phyloP scores from a whole-genome alignment of 30 jellyfish, hydroid and myxozoan species.

The Turritopsis rubra region DNA sequence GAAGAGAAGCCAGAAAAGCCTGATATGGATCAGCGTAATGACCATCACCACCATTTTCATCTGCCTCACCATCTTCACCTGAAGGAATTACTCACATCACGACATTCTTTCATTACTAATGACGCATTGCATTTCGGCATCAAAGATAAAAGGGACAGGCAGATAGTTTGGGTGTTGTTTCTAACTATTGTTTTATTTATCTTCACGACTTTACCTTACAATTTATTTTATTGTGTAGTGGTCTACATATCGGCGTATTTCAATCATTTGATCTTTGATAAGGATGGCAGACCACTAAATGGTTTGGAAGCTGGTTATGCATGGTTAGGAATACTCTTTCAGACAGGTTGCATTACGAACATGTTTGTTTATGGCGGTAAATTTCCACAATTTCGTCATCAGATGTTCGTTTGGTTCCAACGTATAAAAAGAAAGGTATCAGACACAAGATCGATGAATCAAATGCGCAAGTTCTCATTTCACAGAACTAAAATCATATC shows the following conservation, averaged over 20 bases:
- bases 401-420: conserved; percentile 16
- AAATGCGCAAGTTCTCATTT: not conserved
- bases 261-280: not conserved
- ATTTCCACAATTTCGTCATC: conserved; percentile 29
- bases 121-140: conserved; percentile 3
- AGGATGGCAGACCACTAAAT: not conserved
- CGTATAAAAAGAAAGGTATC: not conserved
- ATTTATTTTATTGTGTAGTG: conserved; percentile 15
- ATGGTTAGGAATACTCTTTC: conserved; percentile 19
- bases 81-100: not conserved
- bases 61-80: not conserved
- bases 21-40: not conserved
- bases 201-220: conserved; percentile 20
- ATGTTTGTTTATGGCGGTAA: conserved; percentile 25
- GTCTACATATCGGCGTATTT: not conserved
- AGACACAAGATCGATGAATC: not conserved
- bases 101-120: not conserved
- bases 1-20: not conserved
- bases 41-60: not conserved
- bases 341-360: conserved; percentile 20
- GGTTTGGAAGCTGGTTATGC: conserved; percentile 1
- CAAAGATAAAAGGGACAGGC: conserved; percentile 21
- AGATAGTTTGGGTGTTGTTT: conserved; percentile 8
- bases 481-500: not conserved
- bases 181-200: conserved; percentile 1